Evolutionary conservation across 2,888 invertebrate species (phyloP).

Genomic region (Platerodrilus igneus): DNA sequence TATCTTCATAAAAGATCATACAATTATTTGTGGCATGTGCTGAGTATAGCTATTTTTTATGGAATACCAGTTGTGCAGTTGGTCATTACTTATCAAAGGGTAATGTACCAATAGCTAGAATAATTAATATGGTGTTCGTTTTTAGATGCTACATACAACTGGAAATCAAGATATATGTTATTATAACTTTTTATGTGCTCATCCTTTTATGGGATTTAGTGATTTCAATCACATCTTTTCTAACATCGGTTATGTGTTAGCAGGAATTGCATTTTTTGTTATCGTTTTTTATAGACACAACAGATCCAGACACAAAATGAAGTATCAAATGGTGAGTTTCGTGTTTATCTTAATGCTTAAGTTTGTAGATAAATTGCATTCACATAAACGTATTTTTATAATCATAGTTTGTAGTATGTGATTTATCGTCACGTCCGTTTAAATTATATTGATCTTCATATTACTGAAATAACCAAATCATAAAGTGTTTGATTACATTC

Average conservation of each 20-base stretch:
- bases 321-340: no score
- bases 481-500: no score
- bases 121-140: constrained; percentile 2
- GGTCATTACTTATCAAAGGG: constrained; percentile 73
- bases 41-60: constrained; percentile 80
- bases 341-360: no score
- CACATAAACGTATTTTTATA: no score
- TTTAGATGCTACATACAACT: constrained; percentile 67
- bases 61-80: constrained; percentile 80
- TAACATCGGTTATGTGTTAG: constrained; percentile 74
- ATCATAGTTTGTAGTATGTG: no score
- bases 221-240: constrained; percentile 86
- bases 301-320: no score
- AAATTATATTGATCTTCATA: no score
- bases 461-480: no score
- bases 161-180: constrained; percentile 86
- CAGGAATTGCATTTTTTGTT: constrained; percentile 70
- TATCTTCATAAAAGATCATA: constrained; percentile 55
- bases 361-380: no score
- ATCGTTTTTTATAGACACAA: constrained; percentile 10
- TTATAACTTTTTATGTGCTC: constrained; percentile 83
- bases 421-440: no score
- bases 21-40: constrained; percentile 68
- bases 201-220: constrained; percentile 66
- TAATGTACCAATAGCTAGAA: constrained; percentile 42